These are phyloP conservation scores for Erebia ligea DNA, from an alignment of 2,888 invertebrate genomes.

Conservation along the genomic window DNA sequence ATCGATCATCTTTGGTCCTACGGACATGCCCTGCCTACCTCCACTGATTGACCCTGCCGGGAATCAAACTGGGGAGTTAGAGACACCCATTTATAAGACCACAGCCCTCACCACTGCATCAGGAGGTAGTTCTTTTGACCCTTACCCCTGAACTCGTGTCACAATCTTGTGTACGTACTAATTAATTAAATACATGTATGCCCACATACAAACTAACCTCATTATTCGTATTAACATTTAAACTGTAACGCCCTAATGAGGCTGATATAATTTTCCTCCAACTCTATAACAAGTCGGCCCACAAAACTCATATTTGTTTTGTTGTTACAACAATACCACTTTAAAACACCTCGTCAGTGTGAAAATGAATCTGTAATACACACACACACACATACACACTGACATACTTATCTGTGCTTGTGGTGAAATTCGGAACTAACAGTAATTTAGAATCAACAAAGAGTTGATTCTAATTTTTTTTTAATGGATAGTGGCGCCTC, in stretches of 20 bases:
- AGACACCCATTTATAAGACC: no score
- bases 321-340: slow-evolving; percentile 26
- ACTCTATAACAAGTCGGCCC: slow-evolving; percentile 21
- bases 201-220: slow-evolving; percentile 20
- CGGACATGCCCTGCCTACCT: no score
- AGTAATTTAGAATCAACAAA: no score
- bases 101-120: neutral
- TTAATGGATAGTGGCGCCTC: no score
- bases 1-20: no score
- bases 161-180: neutral
- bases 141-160: slow-evolving; percentile 12
- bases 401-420: no score
- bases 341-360: slow-evolving; percentile 16
- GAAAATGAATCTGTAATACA: slow-evolving; percentile 4
- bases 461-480: no score
- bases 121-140: neutral
- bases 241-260: slow-evolving; percentile 30
- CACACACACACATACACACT: neutral
- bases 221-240: slow-evolving; percentile 13
- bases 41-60: no score
- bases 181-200: neutral
- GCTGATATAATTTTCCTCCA: slow-evolving; percentile 34
- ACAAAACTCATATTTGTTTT: slow-evolving; percentile 27
- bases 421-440: no score
- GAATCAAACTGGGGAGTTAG: no score